A percentile compares a stretch with the other conserved stretches of the same genome.
Evolutionary conservation across 1,140 invertebrate genomes (phyloP).

Genomic region (Sogatella furcifera): DNA sequence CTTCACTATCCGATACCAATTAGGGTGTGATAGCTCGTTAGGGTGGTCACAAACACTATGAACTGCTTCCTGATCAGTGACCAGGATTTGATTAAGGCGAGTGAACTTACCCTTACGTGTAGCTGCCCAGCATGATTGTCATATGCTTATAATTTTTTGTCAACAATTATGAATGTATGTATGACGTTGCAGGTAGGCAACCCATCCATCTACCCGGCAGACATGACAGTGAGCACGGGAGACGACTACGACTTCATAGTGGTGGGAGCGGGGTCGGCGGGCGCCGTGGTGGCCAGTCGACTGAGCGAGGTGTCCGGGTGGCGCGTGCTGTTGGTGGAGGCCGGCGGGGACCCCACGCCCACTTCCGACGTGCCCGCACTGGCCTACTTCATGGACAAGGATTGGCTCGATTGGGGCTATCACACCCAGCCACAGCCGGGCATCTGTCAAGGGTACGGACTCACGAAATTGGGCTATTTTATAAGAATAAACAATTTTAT

Average conservation of each 20-base stretch:
- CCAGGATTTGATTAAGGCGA: no score
- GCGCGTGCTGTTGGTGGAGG: slow-evolving; percentile 56
- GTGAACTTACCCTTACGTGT: no score
- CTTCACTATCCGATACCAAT: no score
- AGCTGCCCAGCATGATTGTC: no score
- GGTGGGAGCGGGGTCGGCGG: slow-evolving; percentile 49
- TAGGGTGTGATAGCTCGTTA: no score
- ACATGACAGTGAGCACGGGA: neutral
- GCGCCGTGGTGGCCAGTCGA: slow-evolving; percentile 51
- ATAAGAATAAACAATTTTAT: no score
- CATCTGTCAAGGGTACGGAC: slow-evolving; percentile 31
- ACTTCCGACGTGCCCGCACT: slow-evolving; percentile 30
- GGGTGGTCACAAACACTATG: no score
- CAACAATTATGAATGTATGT: no score
- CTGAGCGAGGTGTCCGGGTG: slow-evolving; percentile 41
- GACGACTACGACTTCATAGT: slow-evolving; percentile 40
- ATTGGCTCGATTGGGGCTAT: slow-evolving; percentile 45
- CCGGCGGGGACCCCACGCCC: slow-evolving; percentile 54
- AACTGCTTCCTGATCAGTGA: no score
- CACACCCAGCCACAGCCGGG: slow-evolving; percentile 38
- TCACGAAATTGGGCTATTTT: no score
- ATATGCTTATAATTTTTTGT: no score
- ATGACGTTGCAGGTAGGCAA: neutral
- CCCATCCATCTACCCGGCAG: neutral
- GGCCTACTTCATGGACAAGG: slow-evolving; percentile 33